Evolutionary conservation across 2,888 invertebrate genomes (phyloP).

Genomic region (Stictocephala bisonia): DNA sequence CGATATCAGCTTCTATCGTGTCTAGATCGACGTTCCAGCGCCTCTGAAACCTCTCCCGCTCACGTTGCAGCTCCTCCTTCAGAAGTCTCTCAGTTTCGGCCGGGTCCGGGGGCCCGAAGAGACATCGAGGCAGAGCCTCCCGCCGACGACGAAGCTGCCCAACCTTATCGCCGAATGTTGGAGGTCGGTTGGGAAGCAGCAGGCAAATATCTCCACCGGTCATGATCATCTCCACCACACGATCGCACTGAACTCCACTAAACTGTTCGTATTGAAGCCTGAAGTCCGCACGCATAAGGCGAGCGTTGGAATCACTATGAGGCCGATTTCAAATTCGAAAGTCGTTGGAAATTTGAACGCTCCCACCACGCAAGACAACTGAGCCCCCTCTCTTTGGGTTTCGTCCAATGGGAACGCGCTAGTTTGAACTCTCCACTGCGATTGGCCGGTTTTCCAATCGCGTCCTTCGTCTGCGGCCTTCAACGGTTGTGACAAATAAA

Average conservation of each 20-base stretch:
- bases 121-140: slow-evolving; percentile 18
- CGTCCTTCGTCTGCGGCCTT: slow-evolving; percentile 37
- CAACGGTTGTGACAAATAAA: slow-evolving; percentile 26
- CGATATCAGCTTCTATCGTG: background rate
- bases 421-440: background rate
- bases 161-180: slow-evolving; percentile 9
- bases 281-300: too few relatives aligned
- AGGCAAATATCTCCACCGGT: slow-evolving; percentile 31
- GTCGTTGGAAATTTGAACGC: background rate
- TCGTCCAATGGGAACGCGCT: slow-evolving; percentile 21
- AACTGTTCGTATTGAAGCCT: background rate
- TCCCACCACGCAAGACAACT: slow-evolving; percentile 1
- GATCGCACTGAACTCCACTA: background rate
- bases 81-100: slow-evolving; percentile 28
- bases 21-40: slow-evolving; percentile 30
- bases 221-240: too few relatives aligned
- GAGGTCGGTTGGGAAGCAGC: background rate
- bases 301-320: slow-evolving; percentile 1
- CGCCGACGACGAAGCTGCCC: background rate
- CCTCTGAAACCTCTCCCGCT: slow-evolving; percentile 23
- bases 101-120: slow-evolving; percentile 41
- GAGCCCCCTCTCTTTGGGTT: background rate
- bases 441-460: slow-evolving; percentile 9
- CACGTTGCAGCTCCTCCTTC: slow-evolving; percentile 21
- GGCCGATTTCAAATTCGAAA: slow-evolving; percentile 10